Percentiles rank a stretch among this genome's conserved stretches.
phyloP scores from a whole-genome alignment of 2,113 vertebrate species.

The Beaufortia kweichowensis region DNA sequence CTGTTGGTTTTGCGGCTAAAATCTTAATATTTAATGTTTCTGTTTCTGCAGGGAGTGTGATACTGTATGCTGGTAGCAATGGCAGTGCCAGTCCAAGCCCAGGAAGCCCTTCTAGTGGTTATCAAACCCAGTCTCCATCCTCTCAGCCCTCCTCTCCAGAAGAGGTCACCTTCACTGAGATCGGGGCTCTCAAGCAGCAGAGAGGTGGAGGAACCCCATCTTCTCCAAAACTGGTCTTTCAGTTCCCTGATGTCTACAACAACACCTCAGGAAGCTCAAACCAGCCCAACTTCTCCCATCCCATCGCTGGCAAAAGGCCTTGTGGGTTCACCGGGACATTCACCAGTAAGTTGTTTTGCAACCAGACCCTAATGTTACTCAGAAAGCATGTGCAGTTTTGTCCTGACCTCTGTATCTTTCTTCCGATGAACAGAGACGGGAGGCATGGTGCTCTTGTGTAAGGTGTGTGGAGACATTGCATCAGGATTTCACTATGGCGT shows the following conservation, averaged over 20 bases:
- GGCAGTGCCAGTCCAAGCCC: constrained; percentile 75
- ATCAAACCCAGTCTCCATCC: constrained; percentile 78
- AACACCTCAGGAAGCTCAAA: constrained; percentile 55
- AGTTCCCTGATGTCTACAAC: constrained; percentile 75
- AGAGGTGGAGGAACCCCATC: constrained; percentile 53
- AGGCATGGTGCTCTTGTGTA: constrained; percentile 82
- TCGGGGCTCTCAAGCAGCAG: constrained; percentile 67
- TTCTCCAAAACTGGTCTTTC: constrained; percentile 75
- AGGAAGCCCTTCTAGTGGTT: constrained; percentile 78
- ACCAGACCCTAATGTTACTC: too few relatives aligned
- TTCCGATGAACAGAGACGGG: constrained; percentile 67
- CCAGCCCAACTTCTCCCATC: constrained; percentile 68
- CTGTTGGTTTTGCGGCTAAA: neutral
- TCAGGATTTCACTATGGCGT: constrained; percentile 84
- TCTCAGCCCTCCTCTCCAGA: constrained; percentile 79
- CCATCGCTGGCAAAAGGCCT: constrained; percentile 70
- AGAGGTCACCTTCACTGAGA: constrained; percentile 77
- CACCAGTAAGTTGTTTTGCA: constrained; percentile 76
- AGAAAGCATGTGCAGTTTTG: neutral
- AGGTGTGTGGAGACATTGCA: constrained; percentile 80
- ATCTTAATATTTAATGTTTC: neutral
- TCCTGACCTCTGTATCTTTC: constrained; percentile 14
- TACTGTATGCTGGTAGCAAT: constrained; percentile 74
- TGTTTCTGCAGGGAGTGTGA: constrained; percentile 66
- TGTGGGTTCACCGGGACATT: constrained; percentile 71